phyloP scores from a whole-genome alignment of 23 tunicate genomes.

The Aplidium turbinatum region DNA sequence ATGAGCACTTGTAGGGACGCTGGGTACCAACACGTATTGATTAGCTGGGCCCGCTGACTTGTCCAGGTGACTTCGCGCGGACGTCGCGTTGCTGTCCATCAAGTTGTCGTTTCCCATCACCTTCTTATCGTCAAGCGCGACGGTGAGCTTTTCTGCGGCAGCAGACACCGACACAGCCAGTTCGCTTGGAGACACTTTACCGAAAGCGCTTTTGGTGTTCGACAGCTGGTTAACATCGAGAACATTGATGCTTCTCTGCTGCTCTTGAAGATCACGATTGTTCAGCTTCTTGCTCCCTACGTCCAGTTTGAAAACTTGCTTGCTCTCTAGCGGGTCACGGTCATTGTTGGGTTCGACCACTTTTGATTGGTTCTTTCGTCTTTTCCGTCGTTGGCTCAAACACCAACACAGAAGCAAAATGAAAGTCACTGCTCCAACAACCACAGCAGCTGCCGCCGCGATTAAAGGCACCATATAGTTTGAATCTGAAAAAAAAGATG shows the following conservation, averaged over 20 bases:
- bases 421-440: constrained; percentile 28
- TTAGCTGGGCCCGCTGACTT: too few relatives aligned
- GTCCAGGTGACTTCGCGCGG: too few relatives aligned
- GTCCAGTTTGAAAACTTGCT: constrained; percentile 5
- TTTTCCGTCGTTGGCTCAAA: constrained; percentile 12
- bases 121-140: constrained; percentile 5
- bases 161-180: constrained; percentile 19
- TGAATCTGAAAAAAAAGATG: constrained; percentile 16
- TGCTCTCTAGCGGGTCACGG: not conserved
- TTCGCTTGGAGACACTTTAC: constrained; percentile 8
- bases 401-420: constrained; percentile 40
- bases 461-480: constrained; percentile 16
- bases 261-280: constrained; percentile 36
- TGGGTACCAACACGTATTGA: too few relatives aligned
- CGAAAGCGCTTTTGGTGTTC: not conserved
- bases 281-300: constrained; percentile 13
- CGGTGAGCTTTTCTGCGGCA: constrained; percentile 29
- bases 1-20: not conserved
- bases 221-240: constrained; percentile 42
- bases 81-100: not conserved
- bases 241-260: constrained; percentile 12
- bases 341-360: constrained; percentile 8
- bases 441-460: constrained; percentile 30
- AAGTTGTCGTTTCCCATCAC: not conserved
- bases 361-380: not conserved